phyloP scores from a whole-genome alignment of 2,113 vertebrate species.

The Agapornis roseicollis region DNA sequence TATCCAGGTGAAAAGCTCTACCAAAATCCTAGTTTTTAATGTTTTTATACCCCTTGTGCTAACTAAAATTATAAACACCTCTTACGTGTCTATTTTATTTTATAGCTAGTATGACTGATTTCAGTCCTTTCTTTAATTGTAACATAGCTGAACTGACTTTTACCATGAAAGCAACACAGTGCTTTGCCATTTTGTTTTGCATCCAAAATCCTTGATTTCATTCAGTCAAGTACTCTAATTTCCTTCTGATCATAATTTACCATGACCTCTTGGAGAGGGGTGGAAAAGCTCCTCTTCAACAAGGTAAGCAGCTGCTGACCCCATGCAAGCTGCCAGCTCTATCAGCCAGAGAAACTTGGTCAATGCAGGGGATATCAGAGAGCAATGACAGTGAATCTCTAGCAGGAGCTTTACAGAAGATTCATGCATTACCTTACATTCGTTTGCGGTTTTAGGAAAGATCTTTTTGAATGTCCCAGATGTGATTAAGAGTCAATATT shows the following conservation, averaged over 20 bases:
- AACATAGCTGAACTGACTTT: background rate
- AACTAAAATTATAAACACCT: background rate
- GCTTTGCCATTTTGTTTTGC: background rate
- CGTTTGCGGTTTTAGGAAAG: background rate
- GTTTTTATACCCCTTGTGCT: background rate
- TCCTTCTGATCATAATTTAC: background rate
- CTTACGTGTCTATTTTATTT: background rate
- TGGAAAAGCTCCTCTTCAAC: background rate
- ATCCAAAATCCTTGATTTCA: background rate
- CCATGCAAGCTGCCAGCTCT: background rate
- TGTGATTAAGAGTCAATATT: background rate
- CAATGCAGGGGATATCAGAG: background rate
- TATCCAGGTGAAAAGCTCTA: background rate
- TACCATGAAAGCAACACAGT: background rate
- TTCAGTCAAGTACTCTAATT: background rate
- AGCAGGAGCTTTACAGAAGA: background rate
- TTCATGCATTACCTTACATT: background rate
- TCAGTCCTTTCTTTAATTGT: background rate
- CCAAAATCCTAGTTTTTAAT: background rate
- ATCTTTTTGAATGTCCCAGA: background rate
- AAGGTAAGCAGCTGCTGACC: background rate
- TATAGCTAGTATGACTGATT: background rate
- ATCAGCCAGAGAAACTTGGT: background rate
- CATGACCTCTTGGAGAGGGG: background rate
- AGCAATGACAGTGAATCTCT: background rate